Evolutionary conservation across 2,888 invertebrate species (phyloP).

Genomic region (Nemurella pictetii): DNA sequence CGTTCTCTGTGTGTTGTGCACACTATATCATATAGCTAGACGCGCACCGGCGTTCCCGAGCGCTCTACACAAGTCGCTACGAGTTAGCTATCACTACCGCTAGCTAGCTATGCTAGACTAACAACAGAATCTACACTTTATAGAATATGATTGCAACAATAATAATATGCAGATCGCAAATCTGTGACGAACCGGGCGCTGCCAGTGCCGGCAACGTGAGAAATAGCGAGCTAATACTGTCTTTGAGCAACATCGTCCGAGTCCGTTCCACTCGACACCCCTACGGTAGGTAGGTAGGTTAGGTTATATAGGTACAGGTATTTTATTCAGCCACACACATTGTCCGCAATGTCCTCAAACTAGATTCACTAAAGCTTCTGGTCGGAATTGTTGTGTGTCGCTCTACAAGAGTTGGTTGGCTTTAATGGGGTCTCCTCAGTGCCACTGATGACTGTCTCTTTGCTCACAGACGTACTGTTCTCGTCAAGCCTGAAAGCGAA

Average conservation of each 20-base stretch:
- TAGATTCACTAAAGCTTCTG: slow-evolving; percentile 37
- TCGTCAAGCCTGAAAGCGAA: slow-evolving; percentile 43
- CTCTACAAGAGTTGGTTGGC: slow-evolving; percentile 33
- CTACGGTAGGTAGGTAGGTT: neutral
- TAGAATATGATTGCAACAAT: neutral
- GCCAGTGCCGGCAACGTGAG: neutral
- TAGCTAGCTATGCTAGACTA: slow-evolving; percentile 6
- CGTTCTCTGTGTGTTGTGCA: neutral
- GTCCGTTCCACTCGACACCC: neutral
- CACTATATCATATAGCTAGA: neutral
- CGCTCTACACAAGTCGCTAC: neutral
- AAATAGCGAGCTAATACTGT: neutral
- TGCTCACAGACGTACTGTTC: slow-evolving; percentile 39
- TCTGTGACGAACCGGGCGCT: neutral
- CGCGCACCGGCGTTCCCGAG: neutral
- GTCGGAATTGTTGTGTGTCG: slow-evolving; percentile 36
- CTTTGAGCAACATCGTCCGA: neutral
- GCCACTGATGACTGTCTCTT: slow-evolving; percentile 42
- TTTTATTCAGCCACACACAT: no score
- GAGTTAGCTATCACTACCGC: neutral
- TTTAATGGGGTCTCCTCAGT: slow-evolving; percentile 42
- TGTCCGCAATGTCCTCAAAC: no score
- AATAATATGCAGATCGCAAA: neutral
- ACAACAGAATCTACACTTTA: slow-evolving; percentile 6
- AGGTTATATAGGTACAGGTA: no score